Conservation (phyloP, 2,797 vertebrate species). For the Cetoscarus ocellatus region DNA sequence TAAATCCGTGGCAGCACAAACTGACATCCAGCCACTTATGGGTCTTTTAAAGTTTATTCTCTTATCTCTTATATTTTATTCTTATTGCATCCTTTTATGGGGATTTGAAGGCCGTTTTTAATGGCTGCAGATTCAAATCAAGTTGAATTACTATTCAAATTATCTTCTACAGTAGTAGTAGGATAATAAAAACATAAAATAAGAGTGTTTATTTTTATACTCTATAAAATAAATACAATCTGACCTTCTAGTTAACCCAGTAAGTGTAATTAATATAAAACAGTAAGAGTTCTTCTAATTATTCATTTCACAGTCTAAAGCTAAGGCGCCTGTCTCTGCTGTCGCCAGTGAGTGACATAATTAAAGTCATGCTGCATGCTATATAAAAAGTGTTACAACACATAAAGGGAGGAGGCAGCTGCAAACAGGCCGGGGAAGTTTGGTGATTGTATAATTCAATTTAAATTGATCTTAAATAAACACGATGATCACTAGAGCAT, state of each 20-base stretch:
- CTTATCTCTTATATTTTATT: background rate
- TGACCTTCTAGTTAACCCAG: no score
- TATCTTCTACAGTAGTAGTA: background rate
- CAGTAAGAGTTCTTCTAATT: no score
- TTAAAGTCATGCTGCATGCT: no score
- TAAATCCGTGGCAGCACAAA: slow-evolving; percentile 14
- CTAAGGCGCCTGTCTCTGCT: no score
- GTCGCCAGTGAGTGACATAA: no score
- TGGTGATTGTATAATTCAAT: background rate
- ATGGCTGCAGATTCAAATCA: background rate
- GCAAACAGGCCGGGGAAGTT: background rate
- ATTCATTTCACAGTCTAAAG: no score
- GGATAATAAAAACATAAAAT: background rate
- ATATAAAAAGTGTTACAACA: background rate
- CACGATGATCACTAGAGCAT: background rate
- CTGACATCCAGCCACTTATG: background rate
- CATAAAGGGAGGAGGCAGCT: background rate
- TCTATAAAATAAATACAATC: background rate
- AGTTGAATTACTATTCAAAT: background rate
- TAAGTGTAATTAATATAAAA: no score
- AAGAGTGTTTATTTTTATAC: background rate
- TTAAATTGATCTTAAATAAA: slow-evolving; percentile 3
- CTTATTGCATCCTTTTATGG: background rate
- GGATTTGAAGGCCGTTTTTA: background rate
- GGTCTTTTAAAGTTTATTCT: background rate